Conservation (phyloP, 53 echinoderm and acorn worm species). For the Apostichopus leukothele region DNA sequence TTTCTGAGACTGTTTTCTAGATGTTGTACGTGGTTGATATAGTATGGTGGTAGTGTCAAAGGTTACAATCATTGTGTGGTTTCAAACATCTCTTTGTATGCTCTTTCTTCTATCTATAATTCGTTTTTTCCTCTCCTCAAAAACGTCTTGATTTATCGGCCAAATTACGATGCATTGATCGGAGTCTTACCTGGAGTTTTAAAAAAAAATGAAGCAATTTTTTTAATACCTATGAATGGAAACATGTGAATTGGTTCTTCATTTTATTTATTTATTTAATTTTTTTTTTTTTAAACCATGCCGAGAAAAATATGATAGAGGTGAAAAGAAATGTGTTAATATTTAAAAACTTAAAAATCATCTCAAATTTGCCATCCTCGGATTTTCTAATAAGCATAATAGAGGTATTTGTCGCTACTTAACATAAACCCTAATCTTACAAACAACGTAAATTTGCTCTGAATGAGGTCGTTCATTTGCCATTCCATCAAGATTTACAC, state of each 20-base stretch:
- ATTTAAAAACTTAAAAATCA: too few relatives aligned
- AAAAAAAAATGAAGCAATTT: neutral
- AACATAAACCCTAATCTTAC: too few relatives aligned
- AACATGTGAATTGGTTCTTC: too few relatives aligned
- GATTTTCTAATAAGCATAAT: too few relatives aligned
- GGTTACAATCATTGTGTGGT: neutral
- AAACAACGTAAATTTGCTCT: neutral
- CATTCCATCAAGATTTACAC: neutral
- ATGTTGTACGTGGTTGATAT: neutral
- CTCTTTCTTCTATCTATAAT: neutral
- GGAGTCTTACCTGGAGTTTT: neutral
- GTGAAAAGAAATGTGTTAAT: too few relatives aligned
- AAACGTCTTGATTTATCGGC: neutral
- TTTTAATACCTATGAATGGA: too few relatives aligned
- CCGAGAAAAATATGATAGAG: too few relatives aligned
- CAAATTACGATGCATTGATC: neutral
- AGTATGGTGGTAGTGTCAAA: neutral
- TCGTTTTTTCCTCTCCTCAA: neutral
- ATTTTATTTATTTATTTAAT: too few relatives aligned
- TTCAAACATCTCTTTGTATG: neutral
- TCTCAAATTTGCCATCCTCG: too few relatives aligned
- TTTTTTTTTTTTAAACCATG: too few relatives aligned
- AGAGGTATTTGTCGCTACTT: too few relatives aligned
- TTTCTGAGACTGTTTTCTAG: neutral
- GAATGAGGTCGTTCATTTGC: neutral